These are phyloP conservation scores for Hetaerina americana DNA, from an alignment of 1,140 invertebrate species.

Conservation along the genomic window DNA sequence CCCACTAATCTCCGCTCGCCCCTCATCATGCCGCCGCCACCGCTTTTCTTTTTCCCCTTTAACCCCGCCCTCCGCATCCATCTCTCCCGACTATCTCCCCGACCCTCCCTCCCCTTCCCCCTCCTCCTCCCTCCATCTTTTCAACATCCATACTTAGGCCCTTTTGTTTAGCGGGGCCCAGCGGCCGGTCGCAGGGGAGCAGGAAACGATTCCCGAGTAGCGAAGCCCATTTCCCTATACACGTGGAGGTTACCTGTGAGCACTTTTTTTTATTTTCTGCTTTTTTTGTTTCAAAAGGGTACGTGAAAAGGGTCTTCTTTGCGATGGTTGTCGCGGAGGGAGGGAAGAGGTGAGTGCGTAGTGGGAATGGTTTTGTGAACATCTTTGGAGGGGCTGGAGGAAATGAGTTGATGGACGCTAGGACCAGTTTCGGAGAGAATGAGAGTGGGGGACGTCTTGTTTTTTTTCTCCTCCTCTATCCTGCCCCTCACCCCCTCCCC, in stretches of 20 bases:
- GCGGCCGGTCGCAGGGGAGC: too few species aligned
- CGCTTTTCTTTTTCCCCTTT: not conserved
- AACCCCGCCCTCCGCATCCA: not conserved
- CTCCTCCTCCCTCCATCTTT: not conserved
- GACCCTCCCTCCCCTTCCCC: too few species aligned
- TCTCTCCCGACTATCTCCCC: too few species aligned
- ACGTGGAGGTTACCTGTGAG: not conserved
- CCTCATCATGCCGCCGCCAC: too few species aligned
- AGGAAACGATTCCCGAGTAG: too few species aligned
- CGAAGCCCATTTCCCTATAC: not conserved
- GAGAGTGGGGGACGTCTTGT: too few species aligned
- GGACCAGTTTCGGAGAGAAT: not conserved
- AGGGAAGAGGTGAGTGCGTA: not conserved
- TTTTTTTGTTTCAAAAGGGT: slow-evolving; percentile 1
- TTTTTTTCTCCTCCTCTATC: too few species aligned
- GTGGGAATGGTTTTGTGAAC: too few species aligned
- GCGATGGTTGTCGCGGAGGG: not conserved
- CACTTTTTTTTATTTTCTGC: not conserved
- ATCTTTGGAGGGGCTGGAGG: not conserved
- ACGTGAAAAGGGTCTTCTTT: not conserved
- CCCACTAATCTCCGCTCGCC: not conserved
- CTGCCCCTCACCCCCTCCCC: not conserved
- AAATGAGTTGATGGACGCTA: not conserved
- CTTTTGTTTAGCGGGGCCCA: not conserved
- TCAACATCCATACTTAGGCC: not conserved